Percentiles rank a stretch among this genome's conserved stretches.
Conservation (phyloP, 2,888 invertebrate species). For the Cabera pusaria region DNA sequence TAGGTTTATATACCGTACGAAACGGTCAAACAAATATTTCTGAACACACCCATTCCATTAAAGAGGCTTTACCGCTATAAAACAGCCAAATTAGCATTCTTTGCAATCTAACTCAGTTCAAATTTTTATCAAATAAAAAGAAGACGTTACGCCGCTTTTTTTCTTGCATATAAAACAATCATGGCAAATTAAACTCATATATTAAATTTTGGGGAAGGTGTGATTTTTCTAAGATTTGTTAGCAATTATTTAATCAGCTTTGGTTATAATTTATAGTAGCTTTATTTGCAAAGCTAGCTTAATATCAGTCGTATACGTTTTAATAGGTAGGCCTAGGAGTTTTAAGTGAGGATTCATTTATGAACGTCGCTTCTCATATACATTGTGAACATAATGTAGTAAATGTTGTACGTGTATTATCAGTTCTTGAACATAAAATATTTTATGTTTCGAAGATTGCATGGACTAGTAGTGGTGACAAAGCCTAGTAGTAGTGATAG, state of each 20-base stretch:
- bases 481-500: slow-evolving; percentile 16
- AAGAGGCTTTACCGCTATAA: slow-evolving; percentile 8
- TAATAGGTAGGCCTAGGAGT: no score
- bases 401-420: no score
- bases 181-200: no score
- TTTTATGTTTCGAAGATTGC: background rate
- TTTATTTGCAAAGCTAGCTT: no score
- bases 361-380: slow-evolving; percentile 10
- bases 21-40: slow-evolving; percentile 5
- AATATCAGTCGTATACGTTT: no score
- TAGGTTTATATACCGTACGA: no score
- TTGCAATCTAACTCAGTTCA: slow-evolving; percentile 2
- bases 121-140: background rate
- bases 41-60: background rate
- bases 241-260: no score
- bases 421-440: background rate
- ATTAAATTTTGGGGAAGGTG: no score
- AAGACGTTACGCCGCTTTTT: slow-evolving; percentile 1
- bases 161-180: no score
- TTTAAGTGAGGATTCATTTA: background rate
- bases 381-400: no score
- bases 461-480: slow-evolving; percentile 1
- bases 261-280: no score
- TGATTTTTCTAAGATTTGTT: no score
- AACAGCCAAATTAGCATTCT: slow-evolving; percentile 1